These are phyloP conservation scores for Propithecus deckenii DNA, from an alignment of 2,797 vertebrate genomes.

Conservation along the genomic window DNA sequence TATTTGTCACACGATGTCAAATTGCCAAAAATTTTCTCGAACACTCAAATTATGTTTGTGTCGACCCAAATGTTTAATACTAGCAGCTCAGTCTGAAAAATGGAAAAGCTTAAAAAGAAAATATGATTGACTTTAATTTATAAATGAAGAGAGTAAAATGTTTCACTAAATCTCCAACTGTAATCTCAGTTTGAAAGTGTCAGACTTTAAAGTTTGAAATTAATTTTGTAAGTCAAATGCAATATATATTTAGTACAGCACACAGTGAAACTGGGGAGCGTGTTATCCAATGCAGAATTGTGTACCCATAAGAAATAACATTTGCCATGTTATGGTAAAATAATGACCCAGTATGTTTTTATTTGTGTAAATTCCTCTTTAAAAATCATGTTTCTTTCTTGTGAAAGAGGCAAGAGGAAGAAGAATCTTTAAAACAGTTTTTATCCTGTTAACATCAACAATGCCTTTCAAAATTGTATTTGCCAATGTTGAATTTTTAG, in stretches of 20 bases:
- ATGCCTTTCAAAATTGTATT: neutral
- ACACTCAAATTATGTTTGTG: neutral
- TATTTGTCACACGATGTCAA: neutral
- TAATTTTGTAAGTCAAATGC: neutral
- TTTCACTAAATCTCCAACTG: neutral
- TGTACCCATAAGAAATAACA: neutral
- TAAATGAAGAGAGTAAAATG: neutral
- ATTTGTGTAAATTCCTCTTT: neutral
- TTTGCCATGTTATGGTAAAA: neutral
- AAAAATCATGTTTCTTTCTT: slow-evolving; percentile 15
- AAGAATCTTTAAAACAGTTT: neutral
- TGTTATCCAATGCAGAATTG: neutral
- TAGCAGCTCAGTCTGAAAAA: neutral
- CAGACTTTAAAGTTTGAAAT: neutral
- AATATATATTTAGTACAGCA: neutral
- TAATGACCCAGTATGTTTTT: neutral
- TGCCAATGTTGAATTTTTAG: neutral
- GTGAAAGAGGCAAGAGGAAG: neutral
- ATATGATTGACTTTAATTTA: neutral
- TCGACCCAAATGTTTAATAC: neutral
- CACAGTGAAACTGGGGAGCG: neutral
- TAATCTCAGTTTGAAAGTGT: neutral
- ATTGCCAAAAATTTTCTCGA: neutral
- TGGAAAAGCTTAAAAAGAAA: neutral
- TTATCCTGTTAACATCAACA: neutral